These are phyloP conservation scores for Philereme transversata DNA, from an alignment of 2,888 invertebrate genomes.

Conservation along the genomic window DNA sequence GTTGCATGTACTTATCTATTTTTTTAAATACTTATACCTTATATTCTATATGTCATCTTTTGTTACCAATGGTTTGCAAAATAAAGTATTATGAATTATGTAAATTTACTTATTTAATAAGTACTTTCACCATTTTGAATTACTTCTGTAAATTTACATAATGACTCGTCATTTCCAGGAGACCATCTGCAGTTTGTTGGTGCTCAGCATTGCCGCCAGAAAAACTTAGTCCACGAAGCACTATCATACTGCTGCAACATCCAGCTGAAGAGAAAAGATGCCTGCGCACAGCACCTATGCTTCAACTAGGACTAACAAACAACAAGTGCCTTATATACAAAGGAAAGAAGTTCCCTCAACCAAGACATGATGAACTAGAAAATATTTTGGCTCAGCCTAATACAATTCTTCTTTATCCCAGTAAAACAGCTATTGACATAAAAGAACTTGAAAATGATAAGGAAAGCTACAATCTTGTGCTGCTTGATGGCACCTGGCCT, in stretches of 20 bases:
- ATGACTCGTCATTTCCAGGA: constrained; percentile 77
- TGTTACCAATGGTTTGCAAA: too few species aligned
- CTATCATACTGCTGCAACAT: constrained; percentile 93
- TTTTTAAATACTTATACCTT: too few species aligned
- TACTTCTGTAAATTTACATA: too few species aligned
- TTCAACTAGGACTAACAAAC: constrained; percentile 88
- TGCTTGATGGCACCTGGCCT: constrained; percentile 98
- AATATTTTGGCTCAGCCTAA: constrained; percentile 86
- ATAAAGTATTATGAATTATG: too few species aligned
- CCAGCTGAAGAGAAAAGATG: constrained; percentile 96
- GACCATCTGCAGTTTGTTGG: constrained; percentile 95
- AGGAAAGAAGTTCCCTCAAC: constrained; percentile 93
- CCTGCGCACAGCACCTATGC: constrained; percentile 95
- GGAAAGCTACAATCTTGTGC: constrained; percentile 88
- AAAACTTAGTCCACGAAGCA: constrained; percentile 87
- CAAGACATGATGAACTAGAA: constrained; percentile 86
- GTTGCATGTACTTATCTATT: too few species aligned
- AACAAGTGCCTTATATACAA: constrained; percentile 91
- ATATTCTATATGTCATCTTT: too few species aligned
- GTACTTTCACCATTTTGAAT: too few species aligned
- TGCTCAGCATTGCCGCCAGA: constrained; percentile 91
- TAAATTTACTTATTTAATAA: too few species aligned
- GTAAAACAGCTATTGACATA: constrained; percentile 88
- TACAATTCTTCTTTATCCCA: constrained; percentile 92
- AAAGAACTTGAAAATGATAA: constrained; percentile 72